Conservation (phyloP, 2,113 vertebrate genomes). For the Vulpes ferrilata region DNA sequence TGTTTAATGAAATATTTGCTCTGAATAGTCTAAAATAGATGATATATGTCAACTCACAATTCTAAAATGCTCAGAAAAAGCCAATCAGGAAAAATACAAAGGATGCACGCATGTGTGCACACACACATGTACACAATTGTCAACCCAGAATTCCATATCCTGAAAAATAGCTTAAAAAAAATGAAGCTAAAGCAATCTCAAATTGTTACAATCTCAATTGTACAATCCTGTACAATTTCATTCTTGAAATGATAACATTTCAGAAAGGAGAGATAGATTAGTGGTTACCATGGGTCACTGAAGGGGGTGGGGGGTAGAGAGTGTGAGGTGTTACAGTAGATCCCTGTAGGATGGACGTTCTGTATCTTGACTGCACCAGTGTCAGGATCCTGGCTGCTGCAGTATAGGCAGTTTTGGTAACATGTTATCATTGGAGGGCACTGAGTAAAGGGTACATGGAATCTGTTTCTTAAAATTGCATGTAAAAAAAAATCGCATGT, state of each 20-base stretch:
- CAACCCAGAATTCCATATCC: neutral
- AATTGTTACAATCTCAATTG: neutral
- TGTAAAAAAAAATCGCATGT: neutral
- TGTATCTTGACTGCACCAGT: neutral
- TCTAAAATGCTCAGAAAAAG: neutral
- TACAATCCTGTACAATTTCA: neutral
- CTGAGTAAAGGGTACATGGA: neutral
- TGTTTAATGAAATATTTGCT: neutral
- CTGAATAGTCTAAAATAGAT: neutral
- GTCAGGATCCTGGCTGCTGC: neutral
- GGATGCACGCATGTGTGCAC: too few relatives aligned
- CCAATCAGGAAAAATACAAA: neutral
- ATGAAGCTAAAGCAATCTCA: neutral
- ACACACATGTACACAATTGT: neutral
- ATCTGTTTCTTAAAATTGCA: neutral
- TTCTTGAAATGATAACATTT: neutral
- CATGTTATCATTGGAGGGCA: neutral
- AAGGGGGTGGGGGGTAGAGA: neutral
- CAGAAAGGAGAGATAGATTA: neutral
- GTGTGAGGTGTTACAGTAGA: neutral
- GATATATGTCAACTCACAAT: neutral
- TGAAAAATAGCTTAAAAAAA: neutral
- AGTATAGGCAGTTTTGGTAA: too few relatives aligned
- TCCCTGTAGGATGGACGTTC: too few relatives aligned
- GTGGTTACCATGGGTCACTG: neutral